Conservation (phyloP, 2,113 vertebrate species). For the Mola mola region DNA sequence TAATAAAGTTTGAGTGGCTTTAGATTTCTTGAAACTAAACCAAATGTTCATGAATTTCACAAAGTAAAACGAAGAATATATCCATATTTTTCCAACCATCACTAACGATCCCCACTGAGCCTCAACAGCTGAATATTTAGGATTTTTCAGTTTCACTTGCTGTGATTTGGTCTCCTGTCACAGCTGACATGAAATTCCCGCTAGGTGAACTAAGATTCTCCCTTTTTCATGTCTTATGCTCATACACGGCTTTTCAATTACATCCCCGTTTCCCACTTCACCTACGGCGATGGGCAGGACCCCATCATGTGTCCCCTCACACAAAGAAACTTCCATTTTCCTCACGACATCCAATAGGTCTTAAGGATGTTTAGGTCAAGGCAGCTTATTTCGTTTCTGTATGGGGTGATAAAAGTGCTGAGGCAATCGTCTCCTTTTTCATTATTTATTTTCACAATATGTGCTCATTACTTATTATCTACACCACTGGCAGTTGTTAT, state of each 20-base stretch:
- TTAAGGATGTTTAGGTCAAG: constrained; percentile 62
- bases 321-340: constrained; percentile 69
- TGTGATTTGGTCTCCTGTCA: not conserved
- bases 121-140: no score
- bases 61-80: no score
- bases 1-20: no score
- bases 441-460: constrained; percentile 77
- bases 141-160: not conserved
- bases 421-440: constrained; percentile 68
- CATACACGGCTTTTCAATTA: constrained; percentile 59
- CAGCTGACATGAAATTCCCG: constrained; percentile 11
- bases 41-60: no score
- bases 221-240: constrained; percentile 19
- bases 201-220: constrained; percentile 21
- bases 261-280: constrained; percentile 51
- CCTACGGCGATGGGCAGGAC: constrained; percentile 29
- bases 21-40: no score
- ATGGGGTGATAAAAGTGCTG: constrained; percentile 73
- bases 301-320: constrained; percentile 61
- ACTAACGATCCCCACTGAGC: no score
- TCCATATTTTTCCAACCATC: no score
- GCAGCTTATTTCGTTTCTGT: constrained; percentile 65
- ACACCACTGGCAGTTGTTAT: constrained; percentile 69
- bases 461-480: constrained; percentile 80
- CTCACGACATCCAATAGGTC: constrained; percentile 59